These are phyloP conservation scores for Perdita meconis DNA, from an alignment of 2,888 invertebrate species.

Conservation along the genomic window DNA sequence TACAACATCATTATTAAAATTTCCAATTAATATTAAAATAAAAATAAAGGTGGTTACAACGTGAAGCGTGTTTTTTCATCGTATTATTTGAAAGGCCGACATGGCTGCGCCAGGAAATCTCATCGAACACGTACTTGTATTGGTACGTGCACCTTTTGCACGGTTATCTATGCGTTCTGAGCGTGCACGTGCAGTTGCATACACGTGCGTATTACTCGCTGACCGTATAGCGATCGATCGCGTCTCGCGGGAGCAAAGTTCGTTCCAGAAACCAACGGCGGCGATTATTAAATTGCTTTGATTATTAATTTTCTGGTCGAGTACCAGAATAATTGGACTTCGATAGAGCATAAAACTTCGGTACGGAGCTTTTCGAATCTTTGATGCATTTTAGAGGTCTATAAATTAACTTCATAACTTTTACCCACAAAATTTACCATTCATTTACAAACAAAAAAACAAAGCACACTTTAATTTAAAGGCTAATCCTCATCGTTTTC, in stretches of 20 bases:
- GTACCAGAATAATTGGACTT: slow-evolving; percentile 22
- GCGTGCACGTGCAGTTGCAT: slow-evolving; percentile 1
- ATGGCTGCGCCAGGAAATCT: slow-evolving; percentile 21
- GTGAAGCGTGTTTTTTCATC: slow-evolving; percentile 42
- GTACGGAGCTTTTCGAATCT: too few species aligned
- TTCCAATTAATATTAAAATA: too few species aligned
- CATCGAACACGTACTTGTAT: neutral
- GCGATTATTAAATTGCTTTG: slow-evolving; percentile 65
- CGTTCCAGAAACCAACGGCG: slow-evolving; percentile 29
- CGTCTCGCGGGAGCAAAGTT: slow-evolving; percentile 43
- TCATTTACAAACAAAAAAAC: too few species aligned
- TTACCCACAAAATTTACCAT: too few species aligned
- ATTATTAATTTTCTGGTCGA: slow-evolving; percentile 57
- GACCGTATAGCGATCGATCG: slow-evolving; percentile 58
- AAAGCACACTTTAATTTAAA: too few species aligned
- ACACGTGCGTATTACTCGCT: slow-evolving; percentile 11
- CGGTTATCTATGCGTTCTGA: neutral
- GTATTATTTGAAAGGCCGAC: slow-evolving; percentile 32
- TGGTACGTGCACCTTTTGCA: neutral
- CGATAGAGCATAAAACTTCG: neutral
- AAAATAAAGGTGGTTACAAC: slow-evolving; percentile 26
- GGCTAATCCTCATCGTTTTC: too few species aligned
- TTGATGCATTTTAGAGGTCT: neutral
- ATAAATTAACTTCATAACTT: too few species aligned
- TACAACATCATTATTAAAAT: too few species aligned